Evolutionary conservation across 2,113 vertebrate genomes (phyloP), one percentile per base, ranked within the genome.

Genomic region (Etheostoma spectabile): DNA sequence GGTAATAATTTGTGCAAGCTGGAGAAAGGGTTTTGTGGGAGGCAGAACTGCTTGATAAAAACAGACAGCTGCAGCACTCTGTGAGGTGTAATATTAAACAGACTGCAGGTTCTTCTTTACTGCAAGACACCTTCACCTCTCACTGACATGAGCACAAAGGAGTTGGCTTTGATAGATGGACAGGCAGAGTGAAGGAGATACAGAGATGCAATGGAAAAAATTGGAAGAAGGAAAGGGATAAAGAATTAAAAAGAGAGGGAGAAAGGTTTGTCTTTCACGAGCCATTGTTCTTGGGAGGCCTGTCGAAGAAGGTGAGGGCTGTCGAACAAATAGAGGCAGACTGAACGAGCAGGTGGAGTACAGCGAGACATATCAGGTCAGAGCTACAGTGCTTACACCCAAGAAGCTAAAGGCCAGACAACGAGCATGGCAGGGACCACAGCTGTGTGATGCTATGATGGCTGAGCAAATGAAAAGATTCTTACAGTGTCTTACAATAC

Each of bases 381-480:
- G 79, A 92, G 87, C 86, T 81, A 86, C 87, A 80, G 42, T 51
- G 75, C 86, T 80, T 84, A 88, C 89, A 89, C 90, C 87, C 84
- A 78, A 88, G 89, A 89, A 86, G 88, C 88, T 89, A 93, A 90
- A 91, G 89, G 87, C 90, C 88, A 92, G 89, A 88, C 86, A 82
- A 85, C 84, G 86, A 92, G 92, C 90, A 92, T 89, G 88, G 71
- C 85, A 86, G 83, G 71, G 61, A 63, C 81, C 52, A 35, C 85
- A 89, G 79, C 86, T 89, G 89, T 74, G 83, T 83, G 86, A 79
- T 33, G 83, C 55, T 75, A 68, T 64, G 84, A 88, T 62, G 77
- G 72, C 86, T 84, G 71, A 46, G 72, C 60, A 46, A 21, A 63
- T 82, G 73, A 69, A 82, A 79, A 84, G 15, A 57, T 30, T 64